Evolutionary conservation across 2,888 invertebrate species (phyloP).

Genomic region (Alloscopus bannaensis): DNA sequence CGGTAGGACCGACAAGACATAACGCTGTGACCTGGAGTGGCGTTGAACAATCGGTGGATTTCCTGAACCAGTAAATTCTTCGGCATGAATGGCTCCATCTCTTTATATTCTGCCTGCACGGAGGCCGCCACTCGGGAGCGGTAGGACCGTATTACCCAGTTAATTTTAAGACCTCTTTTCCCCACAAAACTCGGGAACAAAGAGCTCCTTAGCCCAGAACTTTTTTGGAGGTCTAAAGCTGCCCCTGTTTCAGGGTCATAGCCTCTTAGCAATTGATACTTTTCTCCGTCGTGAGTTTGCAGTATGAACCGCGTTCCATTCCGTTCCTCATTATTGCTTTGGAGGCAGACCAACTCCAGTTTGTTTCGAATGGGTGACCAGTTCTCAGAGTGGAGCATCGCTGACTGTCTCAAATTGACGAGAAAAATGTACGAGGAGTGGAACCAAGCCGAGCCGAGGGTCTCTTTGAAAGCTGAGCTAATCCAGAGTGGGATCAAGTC

Average conservation of each 20-base stretch:
- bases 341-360: slow-evolving; percentile 24
- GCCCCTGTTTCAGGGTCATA: no score
- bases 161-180: slow-evolving; percentile 2
- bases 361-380: slow-evolving; percentile 26
- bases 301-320: slow-evolving; percentile 1
- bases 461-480: neutral
- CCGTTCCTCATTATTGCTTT: neutral
- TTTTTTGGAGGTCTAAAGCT: no score
- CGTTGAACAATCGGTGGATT: neutral
- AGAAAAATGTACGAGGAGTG: slow-evolving; percentile 12
- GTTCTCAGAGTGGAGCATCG: neutral
- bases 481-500: slow-evolving; percentile 5
- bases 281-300: slow-evolving; percentile 6
- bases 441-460: slow-evolving; percentile 23
- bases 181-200: slow-evolving; percentile 24
- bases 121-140: slow-evolving; percentile 7
- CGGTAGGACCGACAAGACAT: slow-evolving; percentile 7
- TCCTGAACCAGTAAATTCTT: neutral
- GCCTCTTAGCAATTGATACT: slow-evolving; percentile 1
- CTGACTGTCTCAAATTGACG: neutral
- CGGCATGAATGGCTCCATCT: slow-evolving; percentile 1
- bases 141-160: neutral
- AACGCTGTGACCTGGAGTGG: neutral
- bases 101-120: neutral
- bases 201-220: no score